phyloP scores from a whole-genome alignment of 2,113 vertebrate species.

The Dasyprocta punctata region DNA sequence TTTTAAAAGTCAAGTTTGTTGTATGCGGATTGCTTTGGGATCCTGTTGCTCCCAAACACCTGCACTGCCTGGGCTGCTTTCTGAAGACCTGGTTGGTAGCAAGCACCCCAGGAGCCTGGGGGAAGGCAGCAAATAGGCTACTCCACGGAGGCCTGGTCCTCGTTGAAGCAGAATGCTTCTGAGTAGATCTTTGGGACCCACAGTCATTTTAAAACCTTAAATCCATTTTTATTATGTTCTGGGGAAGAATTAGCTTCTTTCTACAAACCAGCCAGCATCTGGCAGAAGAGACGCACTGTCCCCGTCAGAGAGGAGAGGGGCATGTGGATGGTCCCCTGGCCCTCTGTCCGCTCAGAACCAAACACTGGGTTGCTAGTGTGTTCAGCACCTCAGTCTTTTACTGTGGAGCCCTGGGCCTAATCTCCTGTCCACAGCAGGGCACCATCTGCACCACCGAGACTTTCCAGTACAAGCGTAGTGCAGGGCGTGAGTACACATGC shows the following conservation, averaged over 20 bases:
- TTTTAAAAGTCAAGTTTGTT: not conserved
- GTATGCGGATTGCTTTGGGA: not conserved
- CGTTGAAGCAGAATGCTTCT: not conserved
- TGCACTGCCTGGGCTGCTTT: not conserved
- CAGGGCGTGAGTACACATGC: not conserved
- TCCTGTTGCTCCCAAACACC: not conserved
- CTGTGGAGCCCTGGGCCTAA: not conserved
- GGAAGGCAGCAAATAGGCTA: not conserved
- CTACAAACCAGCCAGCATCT: not conserved
- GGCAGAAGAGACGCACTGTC: not conserved
- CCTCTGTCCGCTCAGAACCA: not conserved
- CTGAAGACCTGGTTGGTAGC: not conserved
- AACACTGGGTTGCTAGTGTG: not conserved
- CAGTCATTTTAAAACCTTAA: not conserved
- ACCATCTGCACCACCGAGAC: not conserved
- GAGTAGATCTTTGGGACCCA: not conserved
- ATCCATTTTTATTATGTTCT: not conserved
- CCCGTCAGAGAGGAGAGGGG: fast-evolving
- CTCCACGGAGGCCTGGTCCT: not conserved
- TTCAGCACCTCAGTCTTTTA: not conserved
- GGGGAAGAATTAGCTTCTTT: slow-evolving; percentile 15
- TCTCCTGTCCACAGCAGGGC: not conserved
- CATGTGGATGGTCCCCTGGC: not conserved
- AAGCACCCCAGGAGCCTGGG: not conserved
- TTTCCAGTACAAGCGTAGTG: not conserved